Conservation (phyloP, 2,797 vertebrate species). For the Oreochromis grahami region DNA sequence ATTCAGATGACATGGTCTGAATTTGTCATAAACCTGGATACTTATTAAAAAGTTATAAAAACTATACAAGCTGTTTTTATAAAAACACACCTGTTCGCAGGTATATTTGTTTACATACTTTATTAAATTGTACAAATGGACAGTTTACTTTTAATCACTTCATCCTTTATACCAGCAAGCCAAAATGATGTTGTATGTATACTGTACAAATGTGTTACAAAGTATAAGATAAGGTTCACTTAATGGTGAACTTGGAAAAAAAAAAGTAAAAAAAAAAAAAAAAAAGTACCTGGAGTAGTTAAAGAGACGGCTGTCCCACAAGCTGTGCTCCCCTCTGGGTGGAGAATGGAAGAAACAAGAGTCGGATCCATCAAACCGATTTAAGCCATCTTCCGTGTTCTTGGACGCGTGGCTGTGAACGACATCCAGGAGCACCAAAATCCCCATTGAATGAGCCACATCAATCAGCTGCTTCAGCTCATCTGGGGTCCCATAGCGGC, state of each 20-base stretch:
- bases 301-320: conserved; percentile 95
- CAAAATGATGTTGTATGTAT: not conserved
- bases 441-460: conserved; percentile 91
- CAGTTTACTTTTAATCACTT: too few relatives aligned
- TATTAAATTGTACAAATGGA: too few relatives aligned
- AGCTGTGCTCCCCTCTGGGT: conserved; percentile 82
- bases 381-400: conserved; percentile 94
- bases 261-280: too few relatives aligned
- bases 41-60: too few relatives aligned
- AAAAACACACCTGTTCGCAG: too few relatives aligned
- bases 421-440: conserved; percentile 89
- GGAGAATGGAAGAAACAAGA: conserved; percentile 93
- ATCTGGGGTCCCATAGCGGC: conserved; percentile 93
- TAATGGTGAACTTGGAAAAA: not conserved
- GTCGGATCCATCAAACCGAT: conserved; percentile 91
- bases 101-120: too few relatives aligned
- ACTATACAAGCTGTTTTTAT: not conserved
- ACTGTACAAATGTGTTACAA: not conserved
- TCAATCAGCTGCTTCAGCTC: conserved; percentile 94
- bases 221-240: not conserved
- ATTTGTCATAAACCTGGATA: not conserved
- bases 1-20: not conserved
- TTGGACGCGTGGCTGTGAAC: conserved; percentile 97
- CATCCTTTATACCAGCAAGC: not conserved
- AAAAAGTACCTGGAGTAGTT: conserved; percentile 86